Evolutionary conservation across 2,113 vertebrate genomes (phyloP).

Genomic region (Columba janthina): DNA sequence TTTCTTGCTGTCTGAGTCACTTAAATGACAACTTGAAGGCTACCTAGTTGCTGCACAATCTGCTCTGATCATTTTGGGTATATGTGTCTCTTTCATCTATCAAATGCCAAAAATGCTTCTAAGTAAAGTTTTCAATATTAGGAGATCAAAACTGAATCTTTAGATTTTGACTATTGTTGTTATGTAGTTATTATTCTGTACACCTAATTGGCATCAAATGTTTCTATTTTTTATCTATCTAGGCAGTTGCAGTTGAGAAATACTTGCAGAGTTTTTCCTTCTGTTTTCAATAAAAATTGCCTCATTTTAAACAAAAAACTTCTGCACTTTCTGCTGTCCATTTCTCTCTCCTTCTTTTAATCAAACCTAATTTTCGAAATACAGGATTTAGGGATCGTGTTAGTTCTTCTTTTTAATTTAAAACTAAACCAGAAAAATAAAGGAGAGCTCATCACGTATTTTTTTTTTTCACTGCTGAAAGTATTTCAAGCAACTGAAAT

Average conservation of each 20-base stretch:
- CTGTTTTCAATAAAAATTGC: not conserved
- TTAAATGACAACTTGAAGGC: not conserved
- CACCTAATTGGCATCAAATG: not conserved
- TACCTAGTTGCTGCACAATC: not conserved
- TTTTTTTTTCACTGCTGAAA: not conserved
- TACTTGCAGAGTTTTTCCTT: not conserved
- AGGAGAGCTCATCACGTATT: not conserved
- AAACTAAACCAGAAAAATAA: not conserved
- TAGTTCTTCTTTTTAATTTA: not conserved
- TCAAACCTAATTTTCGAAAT: conserved; percentile 11
- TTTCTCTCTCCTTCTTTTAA: not conserved
- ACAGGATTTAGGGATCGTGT: not conserved
- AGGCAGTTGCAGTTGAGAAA: not conserved
- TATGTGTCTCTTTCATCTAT: not conserved
- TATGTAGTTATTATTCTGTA: not conserved
- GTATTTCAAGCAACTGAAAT: not conserved
- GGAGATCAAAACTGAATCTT: not conserved
- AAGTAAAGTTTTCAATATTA: not conserved
- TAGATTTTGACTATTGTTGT: not conserved
- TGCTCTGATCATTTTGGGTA: not conserved
- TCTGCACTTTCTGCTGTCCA: not conserved
- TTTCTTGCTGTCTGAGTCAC: not conserved
- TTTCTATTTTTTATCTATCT: not conserved
- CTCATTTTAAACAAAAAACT: not conserved
- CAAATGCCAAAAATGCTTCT: not conserved